Evolutionary conservation across 2,888 invertebrate species (phyloP), one percentile per base, ranked within the genome.

Genomic region (Pediacus dermestoides): DNA sequence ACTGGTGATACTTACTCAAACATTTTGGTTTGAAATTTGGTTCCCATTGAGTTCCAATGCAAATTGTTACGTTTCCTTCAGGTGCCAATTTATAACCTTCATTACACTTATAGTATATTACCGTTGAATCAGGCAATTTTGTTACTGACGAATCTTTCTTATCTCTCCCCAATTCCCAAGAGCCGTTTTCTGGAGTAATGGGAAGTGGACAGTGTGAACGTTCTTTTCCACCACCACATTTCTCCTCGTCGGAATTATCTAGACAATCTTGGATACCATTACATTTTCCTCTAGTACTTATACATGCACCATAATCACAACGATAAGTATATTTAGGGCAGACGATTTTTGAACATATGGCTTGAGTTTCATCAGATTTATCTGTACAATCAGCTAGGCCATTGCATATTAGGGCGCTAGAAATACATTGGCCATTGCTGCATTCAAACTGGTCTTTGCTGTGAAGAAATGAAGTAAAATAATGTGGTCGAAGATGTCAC

Each of bases 221-320:
- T n/a, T 2, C 7, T 14, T 2, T 42, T 7, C 13, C 11, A 15
- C n/a, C 13, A 10, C 22, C 26, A 15, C 44, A 54, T 34, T 47
- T 42, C 12, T 37, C 42, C 48, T 76, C 76, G 52, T 76, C 76
- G 2, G 75, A 75, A 22, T 65, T 67, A 40, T 76, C 76, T 3
- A 64, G 52, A 46, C 77, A 77, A 37, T 77, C 70, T 30, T 57
- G 45, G 4, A 61, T 44, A 1, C 71, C 72, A 48, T 77, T 71
- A 46, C 83, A 83, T 30, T 68, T 64, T 0, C 70, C 63, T 11
- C 73, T 71, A 2, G 74, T 71, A 9, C 42, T 38, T 3, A 64
- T 51, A 41, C 64, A 65, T 3, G 60, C 63, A 7, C 65, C 65
- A 38, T 64, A 64, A 8, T 50, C 48, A 34, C 65, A 64, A 26